phyloP scores from a whole-genome alignment of 2,113 vertebrate genomes.

The Agapornis roseicollis region DNA sequence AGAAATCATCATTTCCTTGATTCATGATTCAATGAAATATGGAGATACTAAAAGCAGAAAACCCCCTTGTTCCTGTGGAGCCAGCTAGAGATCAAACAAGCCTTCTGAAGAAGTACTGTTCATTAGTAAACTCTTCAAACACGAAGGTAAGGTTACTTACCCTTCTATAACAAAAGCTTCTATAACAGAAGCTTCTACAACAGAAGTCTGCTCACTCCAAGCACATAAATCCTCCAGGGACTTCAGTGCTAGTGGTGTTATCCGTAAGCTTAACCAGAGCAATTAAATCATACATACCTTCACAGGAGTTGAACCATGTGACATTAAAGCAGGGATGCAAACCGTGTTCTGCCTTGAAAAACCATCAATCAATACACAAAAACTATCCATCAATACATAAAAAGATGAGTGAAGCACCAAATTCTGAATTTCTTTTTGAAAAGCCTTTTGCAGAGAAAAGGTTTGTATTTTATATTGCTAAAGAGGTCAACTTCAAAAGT shows the following conservation, averaged over 20 bases:
- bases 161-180: background rate
- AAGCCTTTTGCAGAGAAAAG: background rate
- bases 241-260: rapidly evolving
- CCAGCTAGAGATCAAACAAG: background rate
- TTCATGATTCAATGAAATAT: background rate
- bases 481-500: background rate
- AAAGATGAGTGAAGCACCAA: background rate
- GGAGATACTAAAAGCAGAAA: background rate
- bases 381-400: background rate
- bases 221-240: background rate
- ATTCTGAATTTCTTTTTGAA: background rate
- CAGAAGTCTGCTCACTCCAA: background rate
- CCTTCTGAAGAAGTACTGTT: background rate
- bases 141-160: background rate
- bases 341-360: background rate
- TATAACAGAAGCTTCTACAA: background rate
- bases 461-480: background rate
- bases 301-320: background rate
- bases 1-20: background rate
- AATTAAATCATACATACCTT: background rate
- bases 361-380: background rate
- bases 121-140: background rate
- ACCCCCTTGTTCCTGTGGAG: rapidly evolving
- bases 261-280: background rate
- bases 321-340: background rate